Conservation (phyloP, 2,888 invertebrate genomes). For the Sepiola atlantica region DNA sequence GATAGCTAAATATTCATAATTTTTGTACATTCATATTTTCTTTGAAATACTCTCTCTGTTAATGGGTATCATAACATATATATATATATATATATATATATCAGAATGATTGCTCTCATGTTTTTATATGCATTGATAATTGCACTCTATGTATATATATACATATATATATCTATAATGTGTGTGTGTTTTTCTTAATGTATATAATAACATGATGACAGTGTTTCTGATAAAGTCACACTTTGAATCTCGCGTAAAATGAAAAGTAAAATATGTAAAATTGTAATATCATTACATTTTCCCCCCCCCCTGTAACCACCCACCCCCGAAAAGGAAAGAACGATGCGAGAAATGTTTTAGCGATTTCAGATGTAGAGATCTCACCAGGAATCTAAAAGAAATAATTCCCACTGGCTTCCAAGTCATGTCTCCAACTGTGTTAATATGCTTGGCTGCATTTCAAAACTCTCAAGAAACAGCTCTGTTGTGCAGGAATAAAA, state of each 20-base stretch:
- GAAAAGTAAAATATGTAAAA: background rate
- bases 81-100: background rate
- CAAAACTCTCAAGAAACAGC: background rate
- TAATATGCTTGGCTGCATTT: conserved; percentile 32
- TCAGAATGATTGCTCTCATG: background rate
- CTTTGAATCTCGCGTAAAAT: background rate
- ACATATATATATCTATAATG: background rate
- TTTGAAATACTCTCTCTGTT: background rate
- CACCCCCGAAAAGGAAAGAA: background rate
- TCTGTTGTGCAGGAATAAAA: background rate
- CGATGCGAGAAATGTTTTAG: background rate
- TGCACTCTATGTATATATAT: background rate
- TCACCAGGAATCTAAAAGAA: conserved; percentile 32
- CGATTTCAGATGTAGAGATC: conserved; percentile 21
- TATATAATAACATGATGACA: background rate
- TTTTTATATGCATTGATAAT: too few relatives aligned
- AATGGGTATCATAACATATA: background rate
- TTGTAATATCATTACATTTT: background rate
- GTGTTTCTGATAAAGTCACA: background rate
- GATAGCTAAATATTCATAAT: background rate
- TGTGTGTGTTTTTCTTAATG: background rate
- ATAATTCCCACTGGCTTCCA: conserved; percentile 32
- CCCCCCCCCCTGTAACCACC: background rate
- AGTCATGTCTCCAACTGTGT: conserved; percentile 12
- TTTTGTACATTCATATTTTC: background rate